These are phyloP conservation scores for Mohoua ochrocephala DNA, from an alignment of 2,113 vertebrate genomes.

Conservation along the genomic window DNA sequence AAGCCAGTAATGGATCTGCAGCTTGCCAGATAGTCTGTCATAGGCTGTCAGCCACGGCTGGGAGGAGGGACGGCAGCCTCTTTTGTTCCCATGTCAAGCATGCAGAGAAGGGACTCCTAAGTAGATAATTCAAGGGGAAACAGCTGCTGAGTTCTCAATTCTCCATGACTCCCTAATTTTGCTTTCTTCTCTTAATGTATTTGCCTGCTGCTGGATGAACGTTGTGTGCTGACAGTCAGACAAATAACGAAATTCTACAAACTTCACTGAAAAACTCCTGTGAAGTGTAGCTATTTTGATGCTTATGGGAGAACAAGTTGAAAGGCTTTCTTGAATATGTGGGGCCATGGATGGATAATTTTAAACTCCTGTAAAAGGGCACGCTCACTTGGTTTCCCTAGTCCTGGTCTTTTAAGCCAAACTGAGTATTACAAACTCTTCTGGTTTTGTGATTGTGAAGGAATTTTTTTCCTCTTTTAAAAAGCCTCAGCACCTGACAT, in stretches of 20 bases:
- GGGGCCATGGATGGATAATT: background rate
- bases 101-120: slow-evolving; percentile 28
- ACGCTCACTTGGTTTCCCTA: background rate
- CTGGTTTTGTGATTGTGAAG: background rate
- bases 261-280: background rate
- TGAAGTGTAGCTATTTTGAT: background rate
- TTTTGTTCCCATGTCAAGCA: slow-evolving; percentile 44
- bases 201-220: slow-evolving; percentile 12
- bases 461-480: background rate
- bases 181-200: background rate
- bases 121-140: slow-evolving; percentile 46
- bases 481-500: background rate
- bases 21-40: slow-evolving; percentile 51
- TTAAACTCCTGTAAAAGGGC: background rate
- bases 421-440: background rate
- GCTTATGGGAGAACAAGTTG: background rate
- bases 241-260: background rate
- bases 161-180: slow-evolving; percentile 23
- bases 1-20: slow-evolving; percentile 32
- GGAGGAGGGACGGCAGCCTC: slow-evolving; percentile 26
- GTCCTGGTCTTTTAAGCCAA: background rate
- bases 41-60: slow-evolving; percentile 48
- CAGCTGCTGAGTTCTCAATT: slow-evolving; percentile 57
- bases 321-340: background rate
- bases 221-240: background rate